Evolutionary conservation across 1,140 invertebrate species (phyloP), one percentile per base, ranked within the genome.

Genomic region (Drosophila nigrodunni): DNA sequence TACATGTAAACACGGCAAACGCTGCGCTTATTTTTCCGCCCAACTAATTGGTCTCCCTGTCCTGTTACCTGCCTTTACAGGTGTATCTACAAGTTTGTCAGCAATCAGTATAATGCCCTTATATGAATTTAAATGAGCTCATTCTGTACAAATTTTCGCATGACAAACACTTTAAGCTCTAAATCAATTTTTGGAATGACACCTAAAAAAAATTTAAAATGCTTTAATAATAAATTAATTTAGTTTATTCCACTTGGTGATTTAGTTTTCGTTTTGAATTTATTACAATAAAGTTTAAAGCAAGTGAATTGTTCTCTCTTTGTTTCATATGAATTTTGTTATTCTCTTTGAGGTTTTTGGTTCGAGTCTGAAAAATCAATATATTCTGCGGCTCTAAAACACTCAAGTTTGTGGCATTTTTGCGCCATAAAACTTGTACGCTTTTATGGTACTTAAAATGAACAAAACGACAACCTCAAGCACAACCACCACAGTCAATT

Each of bases 361-460:
- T 10, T 13, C 7, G 39, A n/a, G 49, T 10, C 41, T 43, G 39
- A 78, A 78, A 73, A 83, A 87, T 86, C 82, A 82, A 86, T 86
- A 87, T 76, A 18, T 59, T 68, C 39, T 74, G 15, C 15, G 71
- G 46, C 61, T 54, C 66, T 62, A 61, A 62, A 69, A 69, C 58
- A 74, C 72, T 70, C 58, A 47, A 73, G 57, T 60, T 67, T 57
- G 44, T 69, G 64, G 62, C 49, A 77, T 72, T 64, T 77, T 72
- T 76, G 65, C 46, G 75, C 75, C 75, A 82, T 86, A 78, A 87
- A 87, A 86, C 46, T 86, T 87, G 82, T 79, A 79, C 61, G 72
- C 67, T 86, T 79, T 78, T 71, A 86, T 82, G 82, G 82, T 79
- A 82, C 82, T 86, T 79, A 69, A 68, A 82, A 49, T 50, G 76